Evolutionary conservation across 2,113 vertebrate species (phyloP).

Genomic region (Alces alces): DNA sequence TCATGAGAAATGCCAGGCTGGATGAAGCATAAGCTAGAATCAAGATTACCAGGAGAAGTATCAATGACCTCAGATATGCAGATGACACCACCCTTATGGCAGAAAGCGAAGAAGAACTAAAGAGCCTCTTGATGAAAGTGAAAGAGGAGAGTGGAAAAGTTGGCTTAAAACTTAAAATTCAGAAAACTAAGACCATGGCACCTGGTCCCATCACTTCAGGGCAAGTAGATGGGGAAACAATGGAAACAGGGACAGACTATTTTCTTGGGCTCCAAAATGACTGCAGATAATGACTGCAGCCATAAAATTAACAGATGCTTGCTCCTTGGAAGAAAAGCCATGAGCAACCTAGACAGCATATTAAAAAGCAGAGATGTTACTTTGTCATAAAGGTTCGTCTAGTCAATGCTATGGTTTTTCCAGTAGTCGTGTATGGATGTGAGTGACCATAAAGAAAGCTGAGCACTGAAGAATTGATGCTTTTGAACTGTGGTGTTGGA

Average conservation of each 20-base stretch:
- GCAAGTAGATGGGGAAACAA: background rate
- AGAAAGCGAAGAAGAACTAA: background rate
- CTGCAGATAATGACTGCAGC: background rate
- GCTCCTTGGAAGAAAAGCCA: background rate
- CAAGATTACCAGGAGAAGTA: background rate
- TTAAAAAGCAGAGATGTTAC: background rate
- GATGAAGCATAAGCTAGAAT: background rate
- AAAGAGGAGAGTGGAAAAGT: background rate
- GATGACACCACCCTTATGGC: background rate
- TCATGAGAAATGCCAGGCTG: background rate
- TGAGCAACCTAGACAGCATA: background rate
- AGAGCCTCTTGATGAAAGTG: background rate
- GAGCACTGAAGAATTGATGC: background rate
- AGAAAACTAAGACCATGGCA: background rate
- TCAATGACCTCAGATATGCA: background rate
- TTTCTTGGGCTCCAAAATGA: background rate
- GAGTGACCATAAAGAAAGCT: background rate
- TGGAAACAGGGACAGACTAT: background rate
- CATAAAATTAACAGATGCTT: background rate
- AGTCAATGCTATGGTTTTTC: background rate
- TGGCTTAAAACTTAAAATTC: background rate
- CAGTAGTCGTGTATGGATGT: background rate
- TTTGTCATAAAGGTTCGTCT: background rate
- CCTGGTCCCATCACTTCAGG: background rate
- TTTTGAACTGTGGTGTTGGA: background rate